Base-by-base conservation (phyloP, 2,797 vertebrate genomes). In the Hippoglossus hippoglossus region DNA sequence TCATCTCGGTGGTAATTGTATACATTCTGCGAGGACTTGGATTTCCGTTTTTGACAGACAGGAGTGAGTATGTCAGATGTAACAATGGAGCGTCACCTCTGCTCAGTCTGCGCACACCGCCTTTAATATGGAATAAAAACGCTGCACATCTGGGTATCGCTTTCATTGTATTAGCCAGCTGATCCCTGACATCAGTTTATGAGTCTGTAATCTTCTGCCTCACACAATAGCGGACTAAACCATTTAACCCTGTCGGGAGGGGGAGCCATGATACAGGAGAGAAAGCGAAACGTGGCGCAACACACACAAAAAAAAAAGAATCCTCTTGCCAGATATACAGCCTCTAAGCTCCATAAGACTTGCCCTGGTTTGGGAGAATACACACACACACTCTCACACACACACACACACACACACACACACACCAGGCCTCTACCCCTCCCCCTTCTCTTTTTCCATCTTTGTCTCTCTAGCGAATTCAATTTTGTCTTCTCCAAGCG, bases 401-500 rank as follows among this genome's bases (percentile, higher is more conserved):
- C 75, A 56, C 47, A 68, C 26, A 84, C 55, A 83, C 58, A 68
- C 75, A 56, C 47, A 68, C 26, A 58, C 57, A 65, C 28, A 59
- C 44, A 47, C 47, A 39, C 36, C 59, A 59, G 65, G 63, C 77
- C 65, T 73, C 57, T 62, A 55, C 80, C 80, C 83, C 63, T 77
- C 86, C 87, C 82, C 80, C 80, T 81, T 79, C 79, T 82, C 77
- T 84, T 90, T 81, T 82, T 88, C 89, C 83, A 85, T 90, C 89
- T 91, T 93, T 93, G 91, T 93, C 93, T 93, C 92, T 92, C 90
- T 80, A 71, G 92, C 78, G 88, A 94, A 94, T 95, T 95, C 93
- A 94, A 94, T 94, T 94, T 93, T 89, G 89, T 91, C 92, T 91
- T 94, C 90, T 93, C 92, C 89, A 83, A 91, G 88, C 87, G 75